A percentile compares a stretch with the other conserved stretches of the same genome.
phyloP scores from a whole-genome alignment of 2,888 invertebrate genomes.

The Galerucella pusilla region DNA sequence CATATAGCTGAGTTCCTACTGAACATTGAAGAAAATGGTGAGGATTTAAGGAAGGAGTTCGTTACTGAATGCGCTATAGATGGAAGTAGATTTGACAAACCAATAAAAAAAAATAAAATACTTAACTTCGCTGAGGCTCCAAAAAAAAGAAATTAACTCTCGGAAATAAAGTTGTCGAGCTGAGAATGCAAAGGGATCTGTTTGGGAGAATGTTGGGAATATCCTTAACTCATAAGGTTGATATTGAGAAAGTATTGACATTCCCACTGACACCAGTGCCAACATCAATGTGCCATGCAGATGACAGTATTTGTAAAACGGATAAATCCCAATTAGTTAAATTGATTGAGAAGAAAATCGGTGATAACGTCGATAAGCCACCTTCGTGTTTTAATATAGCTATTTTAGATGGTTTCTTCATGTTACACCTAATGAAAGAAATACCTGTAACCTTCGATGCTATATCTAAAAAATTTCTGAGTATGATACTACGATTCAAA shows the following conservation, averaged over 20 bases:
- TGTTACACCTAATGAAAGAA: conserved; percentile 41
- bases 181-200: conserved; percentile 45
- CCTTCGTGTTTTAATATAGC: conserved; percentile 36
- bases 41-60: too few species aligned
- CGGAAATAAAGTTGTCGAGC: conserved; percentile 41
- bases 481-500: conserved; percentile 28
- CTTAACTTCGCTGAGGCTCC: neutral
- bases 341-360: conserved; percentile 27
- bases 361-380: conserved; percentile 24
- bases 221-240: conserved; percentile 33
- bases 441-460: conserved; percentile 37
- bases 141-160: conserved; percentile 34
- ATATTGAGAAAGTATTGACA: conserved; percentile 41
- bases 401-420: conserved; percentile 43
- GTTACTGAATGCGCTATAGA: too few species aligned
- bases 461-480: conserved; percentile 41
- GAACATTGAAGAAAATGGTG: too few species aligned
- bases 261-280: conserved; percentile 38
- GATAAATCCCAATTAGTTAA: conserved; percentile 18
- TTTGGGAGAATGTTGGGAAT: conserved; percentile 43
- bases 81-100: conserved; percentile 4
- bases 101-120: conserved; percentile 1
- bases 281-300: conserved; percentile 38
- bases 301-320: conserved; percentile 30
- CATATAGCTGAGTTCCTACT: too few species aligned